phyloP scores from a whole-genome alignment of 2,797 vertebrate genomes.

The Dermochelys coriacea region DNA sequence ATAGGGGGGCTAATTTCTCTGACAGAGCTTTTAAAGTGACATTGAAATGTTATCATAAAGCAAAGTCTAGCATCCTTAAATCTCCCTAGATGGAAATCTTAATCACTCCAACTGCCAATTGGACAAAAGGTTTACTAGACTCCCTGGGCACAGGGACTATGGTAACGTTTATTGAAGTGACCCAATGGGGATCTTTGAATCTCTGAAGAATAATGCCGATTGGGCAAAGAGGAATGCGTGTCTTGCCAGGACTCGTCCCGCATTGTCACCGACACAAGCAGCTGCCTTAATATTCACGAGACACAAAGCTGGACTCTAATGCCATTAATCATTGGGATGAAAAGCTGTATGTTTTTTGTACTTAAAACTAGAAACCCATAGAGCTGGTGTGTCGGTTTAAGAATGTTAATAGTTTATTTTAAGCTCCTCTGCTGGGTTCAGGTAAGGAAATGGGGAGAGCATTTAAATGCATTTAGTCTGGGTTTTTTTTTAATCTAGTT shows the following conservation, averaged over 20 bases:
- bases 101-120: not conserved
- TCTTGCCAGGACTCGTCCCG: constrained; percentile 45
- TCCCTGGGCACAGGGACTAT: not conserved
- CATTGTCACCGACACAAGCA: constrained; percentile 55
- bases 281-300: constrained; percentile 64
- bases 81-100: not conserved
- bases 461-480: constrained; percentile 18
- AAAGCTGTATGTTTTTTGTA: constrained; percentile 53
- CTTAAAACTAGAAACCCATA: constrained; percentile 23
- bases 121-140: constrained; percentile 4
- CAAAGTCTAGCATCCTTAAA: not conserved
- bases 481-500: not conserved
- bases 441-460: not conserved
- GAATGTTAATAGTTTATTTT: not conserved
- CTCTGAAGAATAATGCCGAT: constrained; percentile 20
- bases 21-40: not conserved
- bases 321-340: constrained; percentile 15
- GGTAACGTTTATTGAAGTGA: constrained; percentile 32
- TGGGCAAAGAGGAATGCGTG: constrained; percentile 15
- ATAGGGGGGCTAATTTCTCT: not conserved
- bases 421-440: not conserved
- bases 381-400: not conserved
- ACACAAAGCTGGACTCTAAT: constrained; percentile 15
- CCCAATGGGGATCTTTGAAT: not conserved
- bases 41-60: not conserved